Evolutionary conservation across 2,888 invertebrate species (phyloP), one percentile per base, ranked within the genome.

Genomic region (Cephus nigrinus): DNA sequence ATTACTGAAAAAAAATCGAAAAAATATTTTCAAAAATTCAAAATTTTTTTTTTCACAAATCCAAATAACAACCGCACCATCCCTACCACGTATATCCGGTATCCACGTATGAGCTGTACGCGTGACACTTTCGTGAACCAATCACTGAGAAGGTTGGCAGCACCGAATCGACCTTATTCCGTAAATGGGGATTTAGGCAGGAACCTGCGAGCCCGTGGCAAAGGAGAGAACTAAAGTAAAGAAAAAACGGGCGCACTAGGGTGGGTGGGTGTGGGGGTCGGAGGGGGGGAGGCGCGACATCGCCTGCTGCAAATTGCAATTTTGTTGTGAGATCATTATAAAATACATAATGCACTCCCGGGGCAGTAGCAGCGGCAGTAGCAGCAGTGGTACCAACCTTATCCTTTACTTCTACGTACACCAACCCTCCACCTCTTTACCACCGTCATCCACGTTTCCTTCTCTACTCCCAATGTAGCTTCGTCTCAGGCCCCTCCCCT

Each of bases 271-370:
- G 9, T 3, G 73, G 9, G 34, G 34, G 34, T 34, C 11, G 34
- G 34, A 11, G 34, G 12, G 12, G 12, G 3, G 35, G 35, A 35
- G 73, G 55, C 40, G 73, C 85, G 85, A 89, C 88, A 86, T 86
- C 85, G 86, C 86, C 85, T 84, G 84, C 84, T 87, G 88, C 88
- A 88, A 91, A 90, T 90, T 89, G 88, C 88, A 89, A 90, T 91
- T 90, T 90, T 88, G 88, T 89, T 87, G 88, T 87, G 89, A 88
- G 90, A 91, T 91, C 91, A 89, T 91, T 91, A 91, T 89, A 89
- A 90, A 90, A 90, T 89, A 88, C 89, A 90, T 90, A 91, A 91
- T 91, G 88, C 88, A 80, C 81, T 82, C 81, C 79, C 76, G 80
- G 77, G 79, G 79, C 80, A 81, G 77, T 74, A 74, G 74, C 78